phyloP scores from a whole-genome alignment of 1,140 invertebrate species.

The Leptopilina clavipes region DNA sequence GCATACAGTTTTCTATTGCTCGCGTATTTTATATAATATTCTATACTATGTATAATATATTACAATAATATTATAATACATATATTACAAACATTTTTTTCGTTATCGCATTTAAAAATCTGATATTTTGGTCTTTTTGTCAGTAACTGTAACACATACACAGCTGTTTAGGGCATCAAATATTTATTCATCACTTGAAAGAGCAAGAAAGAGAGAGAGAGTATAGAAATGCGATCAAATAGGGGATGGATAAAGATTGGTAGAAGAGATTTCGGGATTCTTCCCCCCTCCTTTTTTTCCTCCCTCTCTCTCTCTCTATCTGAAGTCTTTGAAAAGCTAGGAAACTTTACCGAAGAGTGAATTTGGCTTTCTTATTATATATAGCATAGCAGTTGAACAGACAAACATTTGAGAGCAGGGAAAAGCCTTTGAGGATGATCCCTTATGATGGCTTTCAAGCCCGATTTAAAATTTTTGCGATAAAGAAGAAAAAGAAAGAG shows the following conservation, averaged over 20 bases:
- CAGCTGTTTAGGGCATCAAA: conserved; percentile 5
- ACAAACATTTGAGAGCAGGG: conserved; percentile 2
- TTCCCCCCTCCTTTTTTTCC: neutral
- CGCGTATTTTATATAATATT: no score
- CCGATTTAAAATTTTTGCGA: conserved; percentile 1
- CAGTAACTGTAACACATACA: neutral
- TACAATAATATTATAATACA: no score
- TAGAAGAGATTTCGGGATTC: conserved; percentile 9
- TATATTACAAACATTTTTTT: no score
- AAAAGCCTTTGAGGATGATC: conserved; percentile 26
- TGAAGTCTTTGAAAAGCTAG: conserved; percentile 12
- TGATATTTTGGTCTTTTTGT: neutral
- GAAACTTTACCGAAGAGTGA: neutral
- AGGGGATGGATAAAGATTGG: conserved; percentile 18
- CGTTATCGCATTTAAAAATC: neutral
- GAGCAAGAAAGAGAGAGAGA: neutral
- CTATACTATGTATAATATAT: no score
- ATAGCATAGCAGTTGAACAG: neutral
- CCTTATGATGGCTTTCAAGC: conserved; percentile 14
- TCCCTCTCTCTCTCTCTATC: no score
- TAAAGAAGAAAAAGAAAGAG: neutral
- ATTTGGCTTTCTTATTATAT: neutral
- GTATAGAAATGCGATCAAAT: conserved; percentile 28
- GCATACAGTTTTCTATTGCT: no score
- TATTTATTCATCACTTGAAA: conserved; percentile 16